These are phyloP conservation scores for Spatula clypeata DNA, from an alignment of 2,797 vertebrate genomes.

Conservation along the genomic window DNA sequence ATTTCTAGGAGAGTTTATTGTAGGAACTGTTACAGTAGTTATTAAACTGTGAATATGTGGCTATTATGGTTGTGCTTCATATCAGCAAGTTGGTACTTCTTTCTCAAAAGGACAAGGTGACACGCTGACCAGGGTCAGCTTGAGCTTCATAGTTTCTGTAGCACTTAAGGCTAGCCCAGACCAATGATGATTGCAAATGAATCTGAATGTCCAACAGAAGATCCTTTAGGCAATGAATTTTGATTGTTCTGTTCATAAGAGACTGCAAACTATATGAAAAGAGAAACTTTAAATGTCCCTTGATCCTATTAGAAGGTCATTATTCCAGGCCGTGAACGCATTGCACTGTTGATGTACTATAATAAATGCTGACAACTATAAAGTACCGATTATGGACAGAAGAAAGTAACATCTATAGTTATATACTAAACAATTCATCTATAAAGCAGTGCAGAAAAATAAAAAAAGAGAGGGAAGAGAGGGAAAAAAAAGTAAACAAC, in stretches of 20 bases:
- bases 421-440: slow-evolving; percentile 61
- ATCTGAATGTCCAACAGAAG: slow-evolving; percentile 57
- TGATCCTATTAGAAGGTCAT: slow-evolving; percentile 73
- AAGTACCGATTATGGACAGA: slow-evolving; percentile 68
- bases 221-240: slow-evolving; percentile 78
- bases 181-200: slow-evolving; percentile 53
- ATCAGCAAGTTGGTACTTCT: slow-evolving; percentile 57
- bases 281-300: slow-evolving; percentile 75
- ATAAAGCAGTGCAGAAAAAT: slow-evolving; percentile 23
- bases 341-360: slow-evolving; percentile 37
- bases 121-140: slow-evolving; percentile 62
- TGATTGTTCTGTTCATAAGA: slow-evolving; percentile 78
- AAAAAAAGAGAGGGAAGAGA: too few species aligned
- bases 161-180: slow-evolving; percentile 51
- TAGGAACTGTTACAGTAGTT: slow-evolving; percentile 41
- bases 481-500: background rate
- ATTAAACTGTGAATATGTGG: slow-evolving; percentile 71
- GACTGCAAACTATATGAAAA: slow-evolving; percentile 78
- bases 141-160: slow-evolving; percentile 47
- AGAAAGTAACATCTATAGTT: slow-evolving; percentile 33
- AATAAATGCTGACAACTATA: slow-evolving; percentile 77
- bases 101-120: slow-evolving; percentile 68
- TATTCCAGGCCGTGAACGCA: slow-evolving; percentile 63
- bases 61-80: slow-evolving; percentile 50
- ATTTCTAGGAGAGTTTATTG: slow-evolving; percentile 64